Evolutionary conservation across 2,888 invertebrate species (phyloP), one percentile per base, ranked within the genome.

Genomic region (Urechis unicinctus): DNA sequence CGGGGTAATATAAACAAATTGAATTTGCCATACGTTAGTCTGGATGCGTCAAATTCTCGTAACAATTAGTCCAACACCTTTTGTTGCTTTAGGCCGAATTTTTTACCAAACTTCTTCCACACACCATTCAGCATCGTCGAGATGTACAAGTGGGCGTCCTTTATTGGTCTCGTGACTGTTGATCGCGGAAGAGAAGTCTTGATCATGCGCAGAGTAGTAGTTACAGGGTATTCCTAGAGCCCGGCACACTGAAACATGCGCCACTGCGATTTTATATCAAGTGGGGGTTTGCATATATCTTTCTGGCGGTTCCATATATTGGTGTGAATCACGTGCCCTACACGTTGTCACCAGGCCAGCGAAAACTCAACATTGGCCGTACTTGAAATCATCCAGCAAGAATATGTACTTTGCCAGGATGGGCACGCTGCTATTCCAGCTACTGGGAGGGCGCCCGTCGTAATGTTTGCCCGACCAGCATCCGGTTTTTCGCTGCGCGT

Each of bases 71-170:
- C 9, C 9, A 45, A 45, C 6, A 45, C 45, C 9, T 36, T 36
- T 36, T 36, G 13, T 36, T 13, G 13, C 9, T 13, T 36, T 13
- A 36, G 13, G 9, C 9, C 9, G 21, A 9, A 21, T 21, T 22
- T 50, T n/a, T n/a, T n/a, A n/a, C n/a, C n/a, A n/a, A n/a, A n/a
- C n/a, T n/a, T n/a, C n/a, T n/a, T n/a, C n/a, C n/a, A 52, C 65
- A 61, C 59, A 78, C 79, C 89, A 89, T 69, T 88, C 85, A n/a
- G 87, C 85, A 73, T 91, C 90, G 69, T 85, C 85, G 66, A 85
- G 83, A 58, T 85, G 85, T 68, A 85, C 85, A 5, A 85, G 85
- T 9, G 86, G 86, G 60, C 85, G 84, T 22, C 74, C 72, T 68
- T 73, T 70, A 68, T 71, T 70, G 55, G 83, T 84, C 73, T 72